phyloP scores from a whole-genome alignment of 1,140 invertebrate species.

The Ericerus pela region DNA sequence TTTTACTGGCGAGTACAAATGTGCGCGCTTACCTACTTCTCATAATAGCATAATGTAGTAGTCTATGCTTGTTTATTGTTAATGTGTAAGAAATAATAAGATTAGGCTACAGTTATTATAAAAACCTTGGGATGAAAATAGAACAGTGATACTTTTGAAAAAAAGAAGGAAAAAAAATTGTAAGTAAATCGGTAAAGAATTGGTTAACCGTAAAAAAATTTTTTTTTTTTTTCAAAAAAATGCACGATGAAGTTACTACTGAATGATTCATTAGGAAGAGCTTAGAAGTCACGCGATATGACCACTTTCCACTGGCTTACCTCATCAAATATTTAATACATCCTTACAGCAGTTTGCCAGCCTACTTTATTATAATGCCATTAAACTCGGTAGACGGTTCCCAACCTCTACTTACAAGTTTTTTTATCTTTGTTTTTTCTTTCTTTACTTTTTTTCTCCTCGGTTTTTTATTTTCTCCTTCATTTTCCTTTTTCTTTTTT shows the following conservation, averaged over 20 bases:
- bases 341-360: conserved; percentile 11
- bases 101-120: no score
- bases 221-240: no score
- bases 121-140: no score
- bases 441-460: not conserved
- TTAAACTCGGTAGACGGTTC: not conserved
- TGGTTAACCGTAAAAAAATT: conserved; percentile 3
- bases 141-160: no score
- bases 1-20: no score
- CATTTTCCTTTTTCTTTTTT: no score
- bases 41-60: no score
- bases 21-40: no score
- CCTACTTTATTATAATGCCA: conserved; percentile 9
- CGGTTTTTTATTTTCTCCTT: not conserved
- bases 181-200: conserved; percentile 1
- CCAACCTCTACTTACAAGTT: not conserved
- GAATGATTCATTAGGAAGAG: conserved; percentile 10
- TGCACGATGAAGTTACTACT: conserved; percentile 9
- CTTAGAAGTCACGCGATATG: conserved; percentile 10
- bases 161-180: conserved; percentile 2
- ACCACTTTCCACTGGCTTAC: conserved; percentile 8
- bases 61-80: no score
- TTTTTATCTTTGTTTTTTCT: not conserved
- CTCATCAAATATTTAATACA: conserved; percentile 11
- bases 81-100: no score